Conservation (phyloP, 2,888 invertebrate genomes). For the Acleris sparsana region DNA sequence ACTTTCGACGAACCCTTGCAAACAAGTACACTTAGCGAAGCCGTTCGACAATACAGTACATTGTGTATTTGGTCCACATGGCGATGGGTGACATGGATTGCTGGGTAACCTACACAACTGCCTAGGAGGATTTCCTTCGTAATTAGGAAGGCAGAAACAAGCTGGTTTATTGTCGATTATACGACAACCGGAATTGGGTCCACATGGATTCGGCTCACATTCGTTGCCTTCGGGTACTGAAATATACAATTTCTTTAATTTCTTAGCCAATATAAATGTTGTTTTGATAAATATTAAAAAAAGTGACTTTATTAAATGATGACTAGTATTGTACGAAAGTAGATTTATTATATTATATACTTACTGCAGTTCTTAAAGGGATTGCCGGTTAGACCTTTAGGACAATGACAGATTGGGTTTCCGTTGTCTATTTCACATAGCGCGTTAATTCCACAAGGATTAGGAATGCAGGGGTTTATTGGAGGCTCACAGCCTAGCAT, state of each 20-base stretch:
- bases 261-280: too few species aligned
- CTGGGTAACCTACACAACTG: constrained; percentile 87
- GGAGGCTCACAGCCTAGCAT: constrained; percentile 87
- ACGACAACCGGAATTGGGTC: constrained; percentile 92
- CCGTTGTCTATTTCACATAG: constrained; percentile 93
- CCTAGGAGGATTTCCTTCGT: constrained; percentile 92
- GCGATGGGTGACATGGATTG: constrained; percentile 92
- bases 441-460: constrained; percentile 94
- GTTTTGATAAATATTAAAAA: too few species aligned
- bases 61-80: constrained; percentile 95
- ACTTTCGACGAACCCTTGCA: constrained; percentile 92
- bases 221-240: constrained; percentile 94
- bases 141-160: constrained; percentile 95
- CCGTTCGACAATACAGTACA: constrained; percentile 90
- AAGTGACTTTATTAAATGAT: too few species aligned
- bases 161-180: constrained; percentile 88
- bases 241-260: constrained; percentile 47
- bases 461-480: constrained; percentile 91
- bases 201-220: constrained; percentile 92
- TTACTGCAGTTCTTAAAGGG: constrained; percentile 95
- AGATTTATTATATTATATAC: too few species aligned
- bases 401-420: constrained; percentile 94
- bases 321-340: background rate
- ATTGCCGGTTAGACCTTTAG: constrained; percentile 94
- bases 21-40: constrained; percentile 93